Evolutionary conservation across 2,113 vertebrate genomes (phyloP).

Genomic region (Ibidorhyncha struthersii): DNA sequence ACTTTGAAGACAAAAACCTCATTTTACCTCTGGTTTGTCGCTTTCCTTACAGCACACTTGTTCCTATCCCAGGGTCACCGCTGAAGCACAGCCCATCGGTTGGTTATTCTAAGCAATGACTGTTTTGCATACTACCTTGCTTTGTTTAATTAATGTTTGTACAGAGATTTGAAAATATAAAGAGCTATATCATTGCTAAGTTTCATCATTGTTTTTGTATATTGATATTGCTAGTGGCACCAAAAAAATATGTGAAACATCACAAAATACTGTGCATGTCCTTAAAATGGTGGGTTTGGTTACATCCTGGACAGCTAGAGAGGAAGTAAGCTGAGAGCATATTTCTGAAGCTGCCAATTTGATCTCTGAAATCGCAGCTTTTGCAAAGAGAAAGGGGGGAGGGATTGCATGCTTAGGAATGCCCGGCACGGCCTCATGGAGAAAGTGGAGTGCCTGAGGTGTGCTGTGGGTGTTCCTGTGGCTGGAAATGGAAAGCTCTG

Average conservation of each 20-base stretch:
- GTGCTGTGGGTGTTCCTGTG: fast-evolving
- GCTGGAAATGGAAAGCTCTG: background rate
- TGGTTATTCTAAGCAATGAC: background rate
- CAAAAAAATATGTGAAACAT: fast-evolving
- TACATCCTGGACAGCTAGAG: background rate
- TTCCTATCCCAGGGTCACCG: background rate
- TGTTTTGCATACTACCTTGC: constrained; percentile 24
- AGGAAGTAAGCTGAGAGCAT: background rate
- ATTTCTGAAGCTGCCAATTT: background rate
- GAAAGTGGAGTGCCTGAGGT: fast-evolving
- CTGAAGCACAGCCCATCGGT: background rate
- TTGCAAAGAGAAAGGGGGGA: background rate
- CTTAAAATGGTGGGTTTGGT: background rate
- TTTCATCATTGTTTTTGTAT: background rate
- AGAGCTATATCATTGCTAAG: constrained; percentile 37
- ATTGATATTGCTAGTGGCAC: background rate
- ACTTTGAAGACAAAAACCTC: background rate
- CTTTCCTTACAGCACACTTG: background rate
- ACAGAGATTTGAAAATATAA: constrained; percentile 48
- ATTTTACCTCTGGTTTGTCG: background rate
- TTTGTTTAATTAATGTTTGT: constrained; percentile 52
- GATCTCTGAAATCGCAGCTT: background rate
- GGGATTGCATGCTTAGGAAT: fast-evolving
- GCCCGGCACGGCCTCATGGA: fast-evolving
- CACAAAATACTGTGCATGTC: background rate